Base-by-base conservation (phyloP, 2,797 vertebrate species). In the Mastacembelus armatus region DNA sequence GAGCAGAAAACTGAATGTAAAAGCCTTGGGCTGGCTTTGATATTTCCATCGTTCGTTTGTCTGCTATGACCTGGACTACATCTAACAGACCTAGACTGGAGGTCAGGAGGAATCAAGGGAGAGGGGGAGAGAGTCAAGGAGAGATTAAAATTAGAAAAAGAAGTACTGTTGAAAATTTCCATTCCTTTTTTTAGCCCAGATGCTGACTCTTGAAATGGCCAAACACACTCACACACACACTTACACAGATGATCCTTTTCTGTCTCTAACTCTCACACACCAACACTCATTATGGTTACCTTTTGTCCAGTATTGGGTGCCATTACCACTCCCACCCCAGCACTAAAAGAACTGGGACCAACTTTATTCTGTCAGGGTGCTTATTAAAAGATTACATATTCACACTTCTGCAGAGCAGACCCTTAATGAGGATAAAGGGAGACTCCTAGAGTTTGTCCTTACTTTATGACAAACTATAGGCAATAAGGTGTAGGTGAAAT, bases 11-110 rank as follows among this genome's bases (percentile, higher is more conserved):
- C 58, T 56, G 57, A 91, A 93, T 88, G 90, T 90, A 91, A 91
- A 90, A 78, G 93, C 93, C 93, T 93, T 84, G 83, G 91, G 93
- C 93, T 75, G 87, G 83, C 91, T 93, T 90, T 94, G 93, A 93
- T 95, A 94, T 95, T 94, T 95, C 88, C 91, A 85, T 84, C 62
- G 50, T 87, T 67, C 54, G 50, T 87, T 80, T 78, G 75, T 88
- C 87, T 82, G 84, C 85, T 74, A 64, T 85, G 91, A 95, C 92
- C 93, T 91, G 90, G 88, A 86, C 91, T 89, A 83, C 76, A 87
- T 91, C 92, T 94, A 92, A 94, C 90, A 88, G 71, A 93, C 86
- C 89, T 86, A 89, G 91, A 94, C 92, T 89, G 82, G 86, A 85
- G 93, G 93, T 93, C 92, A 93, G 80, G 81, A 78, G 84, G 87